Evolutionary conservation across 2,113 vertebrate genomes (phyloP).

Genomic region (Origma solitaria): DNA sequence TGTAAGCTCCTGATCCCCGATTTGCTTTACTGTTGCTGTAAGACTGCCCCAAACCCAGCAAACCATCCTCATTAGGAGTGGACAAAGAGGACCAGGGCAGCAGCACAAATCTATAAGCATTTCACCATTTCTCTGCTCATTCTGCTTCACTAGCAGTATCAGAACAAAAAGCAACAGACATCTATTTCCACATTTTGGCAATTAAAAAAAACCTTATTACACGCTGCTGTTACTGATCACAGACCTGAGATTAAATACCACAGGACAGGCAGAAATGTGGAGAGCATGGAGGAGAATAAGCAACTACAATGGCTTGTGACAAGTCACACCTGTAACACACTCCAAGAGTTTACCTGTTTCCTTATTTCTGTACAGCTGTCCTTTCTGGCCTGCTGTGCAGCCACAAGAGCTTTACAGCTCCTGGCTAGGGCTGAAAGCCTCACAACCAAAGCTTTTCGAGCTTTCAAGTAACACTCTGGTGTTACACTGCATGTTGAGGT

Average conservation of each 20-base stretch:
- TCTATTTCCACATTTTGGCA: not conserved
- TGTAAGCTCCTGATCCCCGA: not conserved
- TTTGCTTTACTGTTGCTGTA: not conserved
- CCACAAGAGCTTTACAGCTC: not conserved
- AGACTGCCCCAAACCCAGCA: not conserved
- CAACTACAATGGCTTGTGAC: not conserved
- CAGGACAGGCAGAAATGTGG: not conserved
- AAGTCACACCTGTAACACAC: not conserved
- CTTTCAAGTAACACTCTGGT: no score
- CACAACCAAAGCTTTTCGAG: fast-evolving
- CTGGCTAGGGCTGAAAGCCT: not conserved
- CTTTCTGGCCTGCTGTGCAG: not conserved
- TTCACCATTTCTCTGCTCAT: not conserved
- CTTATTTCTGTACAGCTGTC: not conserved
- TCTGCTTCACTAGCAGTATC: not conserved
- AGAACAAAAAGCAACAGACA: not conserved
- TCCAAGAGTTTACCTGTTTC: not conserved
- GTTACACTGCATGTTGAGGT: not conserved
- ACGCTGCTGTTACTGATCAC: not conserved
- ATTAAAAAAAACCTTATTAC: not conserved
- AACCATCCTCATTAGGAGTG: not conserved
- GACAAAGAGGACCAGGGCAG: not conserved
- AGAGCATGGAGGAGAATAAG: not conserved
- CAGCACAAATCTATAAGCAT: not conserved
- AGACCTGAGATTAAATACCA: not conserved